These are phyloP conservation scores for Nyleta sp. DNA, from an alignment of 2,888 invertebrate genomes.

Conservation along the genomic window DNA sequence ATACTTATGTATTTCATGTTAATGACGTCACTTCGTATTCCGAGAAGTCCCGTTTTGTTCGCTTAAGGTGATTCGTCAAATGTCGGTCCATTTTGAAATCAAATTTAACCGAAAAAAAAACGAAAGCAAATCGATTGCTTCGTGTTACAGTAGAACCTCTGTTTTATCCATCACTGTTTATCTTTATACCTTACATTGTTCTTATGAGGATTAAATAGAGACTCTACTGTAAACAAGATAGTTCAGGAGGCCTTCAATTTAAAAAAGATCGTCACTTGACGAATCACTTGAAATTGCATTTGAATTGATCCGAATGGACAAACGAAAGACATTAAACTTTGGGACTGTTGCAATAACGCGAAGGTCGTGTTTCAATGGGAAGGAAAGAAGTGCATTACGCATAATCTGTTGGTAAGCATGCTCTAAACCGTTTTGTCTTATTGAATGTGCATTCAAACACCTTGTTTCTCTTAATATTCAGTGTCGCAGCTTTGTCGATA, in stretches of 20 bases:
- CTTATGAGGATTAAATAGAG: no score
- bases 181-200: no score
- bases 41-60: conserved; percentile 27
- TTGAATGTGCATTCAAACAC: conserved; percentile 57
- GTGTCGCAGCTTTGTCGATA: conserved; percentile 86
- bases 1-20: conserved; percentile 54
- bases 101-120: no score
- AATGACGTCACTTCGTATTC: conserved; percentile 52
- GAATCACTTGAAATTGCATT: not conserved
- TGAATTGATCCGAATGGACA: not conserved
- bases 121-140: no score
- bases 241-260: no score
- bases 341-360: conserved; percentile 50
- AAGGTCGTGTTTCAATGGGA: conserved; percentile 61
- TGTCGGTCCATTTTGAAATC: conserved; percentile 2
- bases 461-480: conserved; percentile 78
- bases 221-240: no score
- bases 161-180: no score
- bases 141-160: no score
- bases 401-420: conserved; percentile 51
- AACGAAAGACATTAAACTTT: conserved; percentile 22
- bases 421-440: conserved; percentile 22
- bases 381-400: conserved; percentile 45
- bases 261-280: not conserved
- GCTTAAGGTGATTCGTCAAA: conserved; percentile 34